Percentiles rank a stretch among this genome's conserved stretches.
Evolutionary conservation across 2,888 invertebrate genomes (phyloP).

Genomic region (Drosophila austrosaltans): DNA sequence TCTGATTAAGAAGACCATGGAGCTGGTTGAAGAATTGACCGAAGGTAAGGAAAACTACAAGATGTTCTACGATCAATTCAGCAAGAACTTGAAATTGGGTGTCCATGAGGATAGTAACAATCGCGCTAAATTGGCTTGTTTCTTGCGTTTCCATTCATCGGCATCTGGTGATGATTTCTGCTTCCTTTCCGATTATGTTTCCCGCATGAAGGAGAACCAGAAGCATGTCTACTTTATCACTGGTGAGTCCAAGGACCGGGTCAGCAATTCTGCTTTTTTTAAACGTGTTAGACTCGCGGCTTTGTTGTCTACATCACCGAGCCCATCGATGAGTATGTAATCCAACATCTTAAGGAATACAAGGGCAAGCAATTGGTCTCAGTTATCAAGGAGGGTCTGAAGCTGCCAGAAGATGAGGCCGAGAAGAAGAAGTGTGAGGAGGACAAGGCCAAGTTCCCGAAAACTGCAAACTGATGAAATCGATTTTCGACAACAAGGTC

Average conservation of each 20-base stretch:
- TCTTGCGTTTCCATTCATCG: slow-evolving; percentile 92
- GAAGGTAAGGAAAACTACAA: too few relatives aligned
- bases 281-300: slow-evolving; percentile 98
- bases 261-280: slow-evolving; percentile 98
- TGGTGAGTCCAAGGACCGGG: slow-evolving; percentile 96
- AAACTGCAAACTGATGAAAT: slow-evolving; percentile 92
- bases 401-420: slow-evolving; percentile 89
- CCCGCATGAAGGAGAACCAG: slow-evolving; percentile 99
- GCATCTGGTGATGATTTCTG: slow-evolving; percentile 84
- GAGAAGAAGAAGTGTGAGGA: slow-evolving; percentile 99
- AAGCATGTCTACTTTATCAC: slow-evolving; percentile 99
- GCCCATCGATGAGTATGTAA: too few relatives aligned
- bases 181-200: slow-evolving; percentile 97
- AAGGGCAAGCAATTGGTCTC: too few relatives aligned
- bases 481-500: slow-evolving; percentile 98
- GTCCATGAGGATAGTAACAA: too few relatives aligned
- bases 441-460: slow-evolving; percentile 86
- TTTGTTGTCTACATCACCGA: slow-evolving; percentile 90
- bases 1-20: too few relatives aligned
- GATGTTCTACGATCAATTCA: too few relatives aligned
- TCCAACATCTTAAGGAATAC: too few relatives aligned
- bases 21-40: too few relatives aligned
- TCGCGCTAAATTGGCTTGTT: too few relatives aligned
- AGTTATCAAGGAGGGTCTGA: too few relatives aligned
- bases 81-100: too few relatives aligned